Base-by-base conservation (phyloP, 2,888 invertebrate genomes). In the Polyommatus icarus region DNA sequence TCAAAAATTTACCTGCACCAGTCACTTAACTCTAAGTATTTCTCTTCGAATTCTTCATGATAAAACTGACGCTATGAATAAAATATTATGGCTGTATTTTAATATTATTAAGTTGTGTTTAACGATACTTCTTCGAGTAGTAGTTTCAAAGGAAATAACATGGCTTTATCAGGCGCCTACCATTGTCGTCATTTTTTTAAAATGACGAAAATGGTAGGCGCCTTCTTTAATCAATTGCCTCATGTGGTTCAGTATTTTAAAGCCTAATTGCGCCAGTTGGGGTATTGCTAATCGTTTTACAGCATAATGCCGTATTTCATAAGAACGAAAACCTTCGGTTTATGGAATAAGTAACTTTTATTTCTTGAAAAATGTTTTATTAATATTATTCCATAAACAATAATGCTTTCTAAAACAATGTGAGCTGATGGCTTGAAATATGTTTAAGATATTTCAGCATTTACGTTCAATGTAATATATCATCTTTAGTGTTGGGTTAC, bases 1-100 rank as follows among this genome's bases (percentile, higher is more conserved):
- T 78, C 78, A 78, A 79, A 78, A 75, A 73, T 78, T 80, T 79
- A 80, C 75, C 81, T 82, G 81, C 79, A 78, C 72, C 57, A 77
- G 73, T 77, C 73, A 61, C 61, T 73, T 75, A 54, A 61, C 59
- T 77, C 29, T 54, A 75, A 50, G 46, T 54, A 75, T 75, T 54
- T 75, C 50, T 32, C 29, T 54, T 54, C 46, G 50, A 54, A 75
- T 54, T 29, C 67, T 29, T 67, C 67, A 24, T 61, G 5, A 24
- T 12, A 24, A 8, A n/a, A 59, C 24, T 67, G 67, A 73, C 46
- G 46, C 46, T 54, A 46, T 46, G 73, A 73, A 46, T 72, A 72
- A 73, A 73, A 32, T 7, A n/a, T 32, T 54, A 29, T 3, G 18
- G 18, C 4, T 54, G 54, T 75, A 24, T 24, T 50, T 50, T 32